These are phyloP conservation scores for Xanthia togata DNA, from an alignment of 2,888 invertebrate species.

Conservation along the genomic window DNA sequence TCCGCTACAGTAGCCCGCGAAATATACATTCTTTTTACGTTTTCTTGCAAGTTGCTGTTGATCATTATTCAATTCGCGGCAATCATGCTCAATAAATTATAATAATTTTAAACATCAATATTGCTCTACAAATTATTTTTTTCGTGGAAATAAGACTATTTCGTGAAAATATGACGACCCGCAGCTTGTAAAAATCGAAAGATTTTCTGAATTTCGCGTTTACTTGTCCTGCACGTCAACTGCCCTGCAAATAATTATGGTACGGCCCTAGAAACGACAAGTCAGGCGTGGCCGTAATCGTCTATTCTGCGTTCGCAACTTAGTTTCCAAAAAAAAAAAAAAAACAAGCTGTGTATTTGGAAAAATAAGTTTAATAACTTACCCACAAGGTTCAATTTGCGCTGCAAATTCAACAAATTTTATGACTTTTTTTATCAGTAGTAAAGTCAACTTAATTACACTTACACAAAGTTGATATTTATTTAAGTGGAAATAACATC, in stretches of 20 bases:
- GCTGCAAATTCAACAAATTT: background rate
- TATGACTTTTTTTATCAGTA: too few species aligned
- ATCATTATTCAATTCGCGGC: background rate
- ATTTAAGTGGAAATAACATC: background rate
- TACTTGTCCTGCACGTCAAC: background rate
- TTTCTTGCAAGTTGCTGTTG: background rate
- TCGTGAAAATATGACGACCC: background rate
- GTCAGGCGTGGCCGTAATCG: background rate
- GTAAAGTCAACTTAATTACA: background rate
- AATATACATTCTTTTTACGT: background rate
- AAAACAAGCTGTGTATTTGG: background rate
- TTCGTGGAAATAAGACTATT: too few species aligned
- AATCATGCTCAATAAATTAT: background rate
- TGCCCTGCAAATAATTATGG: background rate
- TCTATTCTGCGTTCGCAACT: background rate
- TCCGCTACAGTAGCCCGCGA: background rate
- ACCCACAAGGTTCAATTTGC: background rate
- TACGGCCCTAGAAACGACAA: background rate
- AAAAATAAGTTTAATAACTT: background rate
- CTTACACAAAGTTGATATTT: background rate
- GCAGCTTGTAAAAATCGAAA: background rate
- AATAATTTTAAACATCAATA: background rate
- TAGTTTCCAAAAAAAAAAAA: background rate
- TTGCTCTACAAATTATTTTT: too few species aligned
- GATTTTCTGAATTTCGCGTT: background rate